Evolutionary conservation across 2,888 invertebrate species (phyloP).

Genomic region (Resseliella maxima): DNA sequence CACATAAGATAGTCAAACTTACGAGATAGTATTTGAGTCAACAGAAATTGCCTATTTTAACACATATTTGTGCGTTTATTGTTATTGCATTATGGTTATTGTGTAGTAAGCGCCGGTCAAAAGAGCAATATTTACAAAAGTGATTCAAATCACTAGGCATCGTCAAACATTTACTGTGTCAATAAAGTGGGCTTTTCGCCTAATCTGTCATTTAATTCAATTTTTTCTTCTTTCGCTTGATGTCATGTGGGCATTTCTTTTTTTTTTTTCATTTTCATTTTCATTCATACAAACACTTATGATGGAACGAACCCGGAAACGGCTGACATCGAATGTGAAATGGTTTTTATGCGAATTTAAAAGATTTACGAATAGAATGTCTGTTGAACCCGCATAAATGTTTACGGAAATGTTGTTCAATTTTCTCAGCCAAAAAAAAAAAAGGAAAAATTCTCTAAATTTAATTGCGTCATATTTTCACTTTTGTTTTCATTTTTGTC

Average conservation of each 20-base stretch:
- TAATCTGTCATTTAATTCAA: background rate
- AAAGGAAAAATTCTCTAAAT: background rate
- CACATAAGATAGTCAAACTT: background rate
- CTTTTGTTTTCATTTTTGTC: background rate
- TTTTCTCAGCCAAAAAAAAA: background rate
- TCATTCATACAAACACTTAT: background rate
- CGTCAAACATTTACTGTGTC: background rate
- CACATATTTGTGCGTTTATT: background rate
- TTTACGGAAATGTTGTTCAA: background rate
- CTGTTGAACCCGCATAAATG: too few species aligned
- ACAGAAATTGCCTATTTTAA: background rate
- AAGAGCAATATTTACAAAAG: background rate
- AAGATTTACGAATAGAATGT: background rate
- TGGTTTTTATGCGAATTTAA: background rate
- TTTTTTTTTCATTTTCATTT: background rate
- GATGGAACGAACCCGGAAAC: background rate
- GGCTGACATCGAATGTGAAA: background rate
- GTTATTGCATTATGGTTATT: constrained; percentile 25
- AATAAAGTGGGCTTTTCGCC: background rate
- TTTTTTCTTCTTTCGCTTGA: background rate
- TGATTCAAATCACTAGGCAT: background rate
- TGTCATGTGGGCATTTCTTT: background rate
- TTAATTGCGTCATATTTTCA: constrained; percentile 34
- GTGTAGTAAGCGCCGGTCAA: background rate
- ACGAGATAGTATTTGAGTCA: background rate